Evolutionary conservation across 1,140 invertebrate genomes (phyloP).

Genomic region (Neoseiulus cucumeris): DNA sequence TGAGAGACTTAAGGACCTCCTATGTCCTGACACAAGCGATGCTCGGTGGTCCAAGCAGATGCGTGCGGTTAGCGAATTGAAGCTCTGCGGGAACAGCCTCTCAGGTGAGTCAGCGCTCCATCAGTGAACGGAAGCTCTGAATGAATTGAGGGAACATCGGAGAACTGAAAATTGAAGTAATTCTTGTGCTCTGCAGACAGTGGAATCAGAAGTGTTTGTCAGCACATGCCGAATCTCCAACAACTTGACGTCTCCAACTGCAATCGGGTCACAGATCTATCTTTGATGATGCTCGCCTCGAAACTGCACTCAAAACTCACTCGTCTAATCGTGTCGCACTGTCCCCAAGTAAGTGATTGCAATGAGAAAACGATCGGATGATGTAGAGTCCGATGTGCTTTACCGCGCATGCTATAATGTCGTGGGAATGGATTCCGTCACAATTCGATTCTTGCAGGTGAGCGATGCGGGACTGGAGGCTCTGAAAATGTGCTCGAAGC

Average conservation of each 20-base stretch:
- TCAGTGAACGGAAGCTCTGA: too few relatives aligned
- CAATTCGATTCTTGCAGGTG: constrained; percentile 25
- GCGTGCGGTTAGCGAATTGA: neutral
- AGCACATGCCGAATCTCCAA: constrained; percentile 47
- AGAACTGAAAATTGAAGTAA: too few relatives aligned
- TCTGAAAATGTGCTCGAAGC: constrained; percentile 29
- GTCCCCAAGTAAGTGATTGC: constrained; percentile 33
- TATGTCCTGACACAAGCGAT: constrained; percentile 27
- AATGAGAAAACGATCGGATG: too few relatives aligned
- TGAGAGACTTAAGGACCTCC: constrained; percentile 50
- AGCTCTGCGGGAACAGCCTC: neutral
- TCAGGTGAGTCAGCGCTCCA: neutral
- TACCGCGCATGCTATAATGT: too few relatives aligned
- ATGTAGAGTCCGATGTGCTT: too few relatives aligned
- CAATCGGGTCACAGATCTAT: constrained; percentile 47
- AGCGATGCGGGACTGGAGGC: constrained; percentile 61
- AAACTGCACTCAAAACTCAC: constrained; percentile 32
- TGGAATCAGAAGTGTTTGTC: constrained; percentile 20
- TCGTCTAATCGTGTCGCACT: constrained; percentile 51
- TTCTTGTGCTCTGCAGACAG: too few relatives aligned
- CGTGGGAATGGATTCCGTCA: too few relatives aligned
- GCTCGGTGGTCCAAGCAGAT: neutral
- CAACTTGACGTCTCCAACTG: constrained; percentile 60
- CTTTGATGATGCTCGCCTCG: constrained; percentile 57
- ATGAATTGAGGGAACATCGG: too few relatives aligned